Evolutionary conservation across 2,888 invertebrate species (phyloP).

Genomic region (Eupithecia dodoneata): DNA sequence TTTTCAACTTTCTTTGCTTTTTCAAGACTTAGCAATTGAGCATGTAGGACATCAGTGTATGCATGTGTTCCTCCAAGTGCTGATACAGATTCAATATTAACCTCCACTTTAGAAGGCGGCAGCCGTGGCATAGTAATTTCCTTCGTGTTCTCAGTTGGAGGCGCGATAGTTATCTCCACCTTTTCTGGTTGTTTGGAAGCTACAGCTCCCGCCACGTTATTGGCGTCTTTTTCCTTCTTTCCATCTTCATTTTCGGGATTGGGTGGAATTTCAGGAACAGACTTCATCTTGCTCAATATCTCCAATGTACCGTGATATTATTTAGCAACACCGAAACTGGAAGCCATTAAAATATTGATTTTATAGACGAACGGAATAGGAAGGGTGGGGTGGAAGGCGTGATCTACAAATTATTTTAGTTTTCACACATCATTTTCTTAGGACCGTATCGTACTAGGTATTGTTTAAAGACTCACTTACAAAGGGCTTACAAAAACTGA

Average conservation of each 20-base stretch:
- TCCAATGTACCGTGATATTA: neutral
- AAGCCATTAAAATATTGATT: constrained; percentile 23
- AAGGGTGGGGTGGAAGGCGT: neutral
- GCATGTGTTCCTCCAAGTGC: neutral
- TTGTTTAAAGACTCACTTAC: neutral
- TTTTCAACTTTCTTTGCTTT: neutral
- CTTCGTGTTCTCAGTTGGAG: neutral
- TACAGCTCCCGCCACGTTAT: neutral
- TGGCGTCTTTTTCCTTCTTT: neutral
- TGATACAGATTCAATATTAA: neutral
- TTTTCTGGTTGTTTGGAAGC: neutral
- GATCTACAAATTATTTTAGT: too few relatives aligned
- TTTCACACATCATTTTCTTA: too few relatives aligned
- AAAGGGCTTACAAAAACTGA: neutral
- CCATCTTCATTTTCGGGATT: neutral
- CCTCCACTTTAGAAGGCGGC: neutral
- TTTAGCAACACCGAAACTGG: neutral
- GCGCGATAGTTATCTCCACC: neutral
- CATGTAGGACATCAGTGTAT: neutral
- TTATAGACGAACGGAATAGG: neutral
- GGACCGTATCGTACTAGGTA: neutral
- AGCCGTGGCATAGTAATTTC: neutral
- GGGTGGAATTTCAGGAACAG: neutral
- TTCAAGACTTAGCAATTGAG: neutral
- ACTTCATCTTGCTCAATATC: neutral